These are phyloP conservation scores for Bovichtus diacanthus DNA, from an alignment of 2,797 vertebrate species.

Conservation along the genomic window DNA sequence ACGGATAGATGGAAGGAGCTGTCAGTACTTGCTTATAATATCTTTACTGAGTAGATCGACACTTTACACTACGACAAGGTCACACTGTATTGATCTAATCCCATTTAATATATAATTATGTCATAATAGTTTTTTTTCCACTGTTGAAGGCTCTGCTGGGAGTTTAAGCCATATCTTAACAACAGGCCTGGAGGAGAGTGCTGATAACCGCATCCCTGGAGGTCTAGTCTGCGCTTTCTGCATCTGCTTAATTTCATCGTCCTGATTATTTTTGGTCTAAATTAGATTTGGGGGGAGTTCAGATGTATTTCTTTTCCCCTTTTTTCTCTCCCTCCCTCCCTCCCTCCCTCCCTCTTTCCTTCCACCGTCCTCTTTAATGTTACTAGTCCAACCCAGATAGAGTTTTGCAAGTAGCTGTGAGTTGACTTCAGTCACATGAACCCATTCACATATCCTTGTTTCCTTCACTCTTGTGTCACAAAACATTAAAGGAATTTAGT, in stretches of 20 bases:
- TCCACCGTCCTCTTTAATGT: constrained; percentile 58
- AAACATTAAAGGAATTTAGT: constrained; percentile 22
- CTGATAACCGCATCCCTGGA: constrained; percentile 63
- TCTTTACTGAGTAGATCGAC: constrained; percentile 10
- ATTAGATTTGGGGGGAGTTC: constrained; percentile 57
- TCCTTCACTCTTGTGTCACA: constrained; percentile 20
- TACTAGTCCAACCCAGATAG: constrained; percentile 34
- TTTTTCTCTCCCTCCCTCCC: constrained; percentile 13
- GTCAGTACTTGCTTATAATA: not conserved
- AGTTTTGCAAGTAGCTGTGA: constrained; percentile 49
- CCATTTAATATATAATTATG: constrained; percentile 49
- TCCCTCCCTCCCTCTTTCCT: constrained; percentile 34
- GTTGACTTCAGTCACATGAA: constrained; percentile 33
- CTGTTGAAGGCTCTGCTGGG: constrained; percentile 55
- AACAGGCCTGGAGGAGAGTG: constrained; percentile 60
- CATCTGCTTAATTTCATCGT: constrained; percentile 50
- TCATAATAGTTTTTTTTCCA: constrained; percentile 35
- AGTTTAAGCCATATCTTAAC: constrained; percentile 50
- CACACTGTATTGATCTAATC: constrained; percentile 12
- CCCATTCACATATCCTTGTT: constrained; percentile 39
- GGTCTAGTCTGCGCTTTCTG: constrained; percentile 26
- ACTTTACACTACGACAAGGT: constrained; percentile 13
- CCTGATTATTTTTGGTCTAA: constrained; percentile 72
- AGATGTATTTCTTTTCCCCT: constrained; percentile 22
- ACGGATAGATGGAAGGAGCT: not conserved